Conservation (phyloP, 2,888 invertebrate species). For the Epistrophe eligans region DNA sequence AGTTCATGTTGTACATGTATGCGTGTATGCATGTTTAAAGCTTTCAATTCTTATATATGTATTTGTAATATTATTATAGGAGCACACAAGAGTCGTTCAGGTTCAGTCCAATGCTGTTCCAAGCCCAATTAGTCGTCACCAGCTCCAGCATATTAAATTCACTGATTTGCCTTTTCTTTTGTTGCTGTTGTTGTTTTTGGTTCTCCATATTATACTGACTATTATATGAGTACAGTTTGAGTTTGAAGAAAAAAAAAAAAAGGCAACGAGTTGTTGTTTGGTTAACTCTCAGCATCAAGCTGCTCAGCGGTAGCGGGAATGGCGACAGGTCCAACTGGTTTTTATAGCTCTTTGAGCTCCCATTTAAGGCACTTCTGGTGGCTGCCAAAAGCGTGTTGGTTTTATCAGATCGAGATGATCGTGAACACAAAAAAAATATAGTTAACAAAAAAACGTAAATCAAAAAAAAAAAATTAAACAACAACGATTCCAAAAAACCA, state of each 20-base stretch:
- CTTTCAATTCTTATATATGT: conserved; percentile 34
- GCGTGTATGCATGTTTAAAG: conserved; percentile 55
- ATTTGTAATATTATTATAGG: not conserved
- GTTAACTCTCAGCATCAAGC: conserved; percentile 12
- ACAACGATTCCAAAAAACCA: conserved; percentile 44
- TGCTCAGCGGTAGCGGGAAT: conserved; percentile 47
- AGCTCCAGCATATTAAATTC: conserved; percentile 42
- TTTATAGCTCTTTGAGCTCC: conserved; percentile 64
- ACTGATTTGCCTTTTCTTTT: conserved; percentile 39
- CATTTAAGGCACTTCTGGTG: conserved; percentile 75
- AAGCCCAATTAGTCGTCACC: conserved; percentile 71
- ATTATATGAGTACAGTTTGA: not conserved
- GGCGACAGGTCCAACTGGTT: conserved; percentile 75
- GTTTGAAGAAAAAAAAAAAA: conserved; percentile 12
- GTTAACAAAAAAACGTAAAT: conserved; percentile 20
- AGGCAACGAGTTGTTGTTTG: conserved; percentile 42
- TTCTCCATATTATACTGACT: not conserved
- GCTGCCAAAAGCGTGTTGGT: conserved; percentile 75
- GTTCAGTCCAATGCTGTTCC: conserved; percentile 45
- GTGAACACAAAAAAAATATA: conserved; percentile 27
- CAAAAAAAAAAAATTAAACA: conserved; percentile 1
- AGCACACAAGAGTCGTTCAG: conserved; percentile 47
- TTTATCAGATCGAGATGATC: conserved; percentile 70
- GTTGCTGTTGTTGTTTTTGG: conserved; percentile 4
- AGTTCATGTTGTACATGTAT: conserved; percentile 35